Evolutionary conservation across 1,140 invertebrate species (phyloP).

Genomic region (Zaprionus gabonicus): DNA sequence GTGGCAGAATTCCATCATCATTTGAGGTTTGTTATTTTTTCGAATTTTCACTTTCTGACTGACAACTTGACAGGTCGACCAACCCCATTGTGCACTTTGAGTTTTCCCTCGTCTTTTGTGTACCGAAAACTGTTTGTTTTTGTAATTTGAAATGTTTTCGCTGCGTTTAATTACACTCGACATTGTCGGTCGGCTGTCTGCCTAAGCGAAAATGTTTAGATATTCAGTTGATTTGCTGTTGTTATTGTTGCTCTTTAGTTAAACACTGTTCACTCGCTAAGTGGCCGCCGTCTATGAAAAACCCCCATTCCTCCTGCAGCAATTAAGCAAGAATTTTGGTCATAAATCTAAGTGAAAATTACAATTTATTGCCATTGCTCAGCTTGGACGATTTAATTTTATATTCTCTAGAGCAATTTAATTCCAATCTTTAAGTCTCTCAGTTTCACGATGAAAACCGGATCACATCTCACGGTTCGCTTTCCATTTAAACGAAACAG

Average conservation of each 20-base stretch:
- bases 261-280: constrained; percentile 41
- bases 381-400: not conserved
- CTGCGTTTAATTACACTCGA: constrained; percentile 64
- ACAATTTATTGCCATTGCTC: constrained; percentile 49
- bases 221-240: constrained; percentile 19
- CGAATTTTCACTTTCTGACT: constrained; percentile 29
- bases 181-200: constrained; percentile 47
- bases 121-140: constrained; percentile 60
- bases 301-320: constrained; percentile 1
- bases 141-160: constrained; percentile 71
- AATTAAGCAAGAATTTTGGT: constrained; percentile 43
- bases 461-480: not conserved
- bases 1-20: not conserved
- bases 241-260: constrained; percentile 18
- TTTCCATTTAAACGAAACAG: not conserved
- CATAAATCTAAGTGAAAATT: constrained; percentile 45
- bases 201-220: constrained; percentile 52
- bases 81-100: not conserved
- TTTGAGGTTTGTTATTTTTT: not conserved
- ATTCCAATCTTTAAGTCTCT: not conserved
- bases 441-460: not conserved
- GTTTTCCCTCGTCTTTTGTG: constrained; percentile 23
- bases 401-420: not conserved
- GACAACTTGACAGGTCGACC: not conserved
- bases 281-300: constrained; percentile 37